Conservation (phyloP, 1,140 invertebrate genomes). For the Bombus fervidus region DNA sequence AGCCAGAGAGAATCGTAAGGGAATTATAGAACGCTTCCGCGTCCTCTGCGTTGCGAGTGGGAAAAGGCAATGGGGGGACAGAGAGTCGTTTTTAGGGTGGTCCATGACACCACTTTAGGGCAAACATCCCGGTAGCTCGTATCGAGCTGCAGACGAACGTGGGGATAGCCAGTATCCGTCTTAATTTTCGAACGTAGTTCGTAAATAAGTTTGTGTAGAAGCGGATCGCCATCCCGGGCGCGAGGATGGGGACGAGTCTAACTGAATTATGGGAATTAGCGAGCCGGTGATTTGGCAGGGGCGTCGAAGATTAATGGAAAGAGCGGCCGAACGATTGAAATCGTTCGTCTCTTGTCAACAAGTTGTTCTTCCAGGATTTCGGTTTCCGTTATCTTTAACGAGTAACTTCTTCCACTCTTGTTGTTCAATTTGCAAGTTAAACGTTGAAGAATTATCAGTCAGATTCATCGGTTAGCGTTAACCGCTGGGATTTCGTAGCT, state of each 20-base stretch:
- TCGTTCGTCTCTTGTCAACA: conserved; percentile 46
- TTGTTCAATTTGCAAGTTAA: no score
- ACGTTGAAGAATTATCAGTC: no score
- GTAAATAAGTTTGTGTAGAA: conserved; percentile 69
- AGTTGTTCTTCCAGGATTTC: conserved; percentile 16
- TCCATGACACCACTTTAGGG: conserved; percentile 2
- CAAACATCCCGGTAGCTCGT: conserved; percentile 34
- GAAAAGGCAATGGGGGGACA: neutral
- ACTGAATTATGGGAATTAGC: conserved; percentile 80
- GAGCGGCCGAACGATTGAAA: conserved; percentile 71
- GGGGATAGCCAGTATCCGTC: conserved; percentile 53
- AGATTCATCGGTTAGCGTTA: neutral
- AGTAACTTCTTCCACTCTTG: no score
- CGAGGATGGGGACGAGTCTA: conserved; percentile 62
- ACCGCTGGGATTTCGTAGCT: neutral
- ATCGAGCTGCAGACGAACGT: conserved; percentile 16
- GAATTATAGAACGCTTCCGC: conserved; percentile 37
- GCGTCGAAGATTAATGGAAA: conserved; percentile 79
- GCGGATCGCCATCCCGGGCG: neutral
- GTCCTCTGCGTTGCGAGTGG: neutral
- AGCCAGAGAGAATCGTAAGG: conserved; percentile 7
- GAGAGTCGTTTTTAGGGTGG: neutral
- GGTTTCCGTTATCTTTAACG: neutral
- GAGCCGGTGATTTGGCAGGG: conserved; percentile 74
- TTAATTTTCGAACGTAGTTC: conserved; percentile 76